These are phyloP conservation scores for Seriola aureovittata DNA, from an alignment of 2,113 vertebrate species.

Conservation along the genomic window DNA sequence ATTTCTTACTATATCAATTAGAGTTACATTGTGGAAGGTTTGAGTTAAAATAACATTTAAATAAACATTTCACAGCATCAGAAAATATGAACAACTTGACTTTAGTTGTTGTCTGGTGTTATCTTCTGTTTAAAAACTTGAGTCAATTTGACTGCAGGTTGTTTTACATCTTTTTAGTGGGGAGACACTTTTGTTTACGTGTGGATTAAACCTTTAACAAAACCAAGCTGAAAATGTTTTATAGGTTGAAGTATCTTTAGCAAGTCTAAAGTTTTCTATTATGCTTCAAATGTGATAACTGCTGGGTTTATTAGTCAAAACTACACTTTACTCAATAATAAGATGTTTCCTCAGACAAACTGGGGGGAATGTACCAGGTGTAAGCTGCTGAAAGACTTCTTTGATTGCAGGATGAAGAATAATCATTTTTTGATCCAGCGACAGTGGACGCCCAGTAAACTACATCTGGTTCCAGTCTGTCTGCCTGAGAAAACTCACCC, in stretches of 20 bases:
- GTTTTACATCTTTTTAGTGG: not conserved
- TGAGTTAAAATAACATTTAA: not conserved
- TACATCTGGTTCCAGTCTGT: conserved; percentile 24
- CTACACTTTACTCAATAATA: not conserved
- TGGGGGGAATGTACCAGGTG: not conserved
- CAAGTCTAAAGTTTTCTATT: not conserved
- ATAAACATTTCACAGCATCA: not conserved
- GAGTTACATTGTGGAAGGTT: not conserved
- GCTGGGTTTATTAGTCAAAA: not conserved
- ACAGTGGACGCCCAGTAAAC: conserved; percentile 3
- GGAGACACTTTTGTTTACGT: not conserved
- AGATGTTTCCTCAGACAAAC: not conserved
- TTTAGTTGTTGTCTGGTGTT: not conserved
- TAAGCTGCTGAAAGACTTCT: not conserved
- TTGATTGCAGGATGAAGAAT: not conserved
- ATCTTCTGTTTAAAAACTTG: not conserved
- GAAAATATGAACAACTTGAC: not conserved
- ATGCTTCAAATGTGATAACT: not conserved
- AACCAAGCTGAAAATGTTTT: not conserved
- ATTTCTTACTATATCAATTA: not conserved
- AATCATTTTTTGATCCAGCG: not conserved
- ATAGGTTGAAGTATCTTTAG: not conserved
- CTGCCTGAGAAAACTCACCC: conserved; percentile 52
- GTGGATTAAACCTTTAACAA: not conserved
- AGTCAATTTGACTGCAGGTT: not conserved